A percentile compares a stretch with the other conserved stretches of the same genome.
phyloP scores from a whole-genome alignment of 2,113 vertebrate genomes.

The Megaceryle maxima region DNA sequence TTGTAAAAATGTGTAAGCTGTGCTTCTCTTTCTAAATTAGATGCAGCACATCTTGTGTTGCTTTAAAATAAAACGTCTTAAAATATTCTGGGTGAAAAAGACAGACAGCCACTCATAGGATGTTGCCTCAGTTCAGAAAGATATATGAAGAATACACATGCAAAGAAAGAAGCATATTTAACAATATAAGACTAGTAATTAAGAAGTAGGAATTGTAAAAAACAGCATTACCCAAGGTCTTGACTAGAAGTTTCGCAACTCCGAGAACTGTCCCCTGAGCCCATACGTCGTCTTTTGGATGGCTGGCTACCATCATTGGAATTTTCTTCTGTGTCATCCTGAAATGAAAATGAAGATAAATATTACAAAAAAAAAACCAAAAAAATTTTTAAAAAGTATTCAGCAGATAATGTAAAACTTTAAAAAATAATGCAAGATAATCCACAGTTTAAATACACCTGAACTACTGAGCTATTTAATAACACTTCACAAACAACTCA shows the following conservation, averaged over 20 bases:
- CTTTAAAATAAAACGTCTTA: neutral
- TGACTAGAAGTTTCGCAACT: slow-evolving; percentile 94
- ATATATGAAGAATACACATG: neutral
- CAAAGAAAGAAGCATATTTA: neutral
- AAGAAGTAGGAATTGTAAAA: neutral
- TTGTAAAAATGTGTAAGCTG: neutral
- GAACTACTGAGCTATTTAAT: neutral
- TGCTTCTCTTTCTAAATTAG: neutral
- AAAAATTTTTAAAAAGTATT: too few relatives aligned
- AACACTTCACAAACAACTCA: neutral
- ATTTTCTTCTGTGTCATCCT: slow-evolving; percentile 89
- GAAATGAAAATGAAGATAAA: neutral
- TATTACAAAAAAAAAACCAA: neutral
- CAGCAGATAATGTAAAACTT: too few relatives aligned
- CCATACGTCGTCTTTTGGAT: slow-evolving; percentile 90
- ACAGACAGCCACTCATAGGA: neutral
- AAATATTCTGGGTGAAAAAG: neutral
- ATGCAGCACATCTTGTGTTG: neutral
- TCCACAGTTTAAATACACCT: neutral
- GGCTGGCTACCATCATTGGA: slow-evolving; percentile 94
- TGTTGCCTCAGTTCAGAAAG: neutral
- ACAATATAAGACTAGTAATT: neutral
- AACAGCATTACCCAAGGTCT: slow-evolving; percentile 82
- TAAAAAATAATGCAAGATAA: neutral
- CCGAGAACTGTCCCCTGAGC: slow-evolving; percentile 94